Evolutionary conservation across 1,140 invertebrate genomes (phyloP), one percentile per base, ranked within the genome.

Genomic region (Radopholus similis): DNA sequence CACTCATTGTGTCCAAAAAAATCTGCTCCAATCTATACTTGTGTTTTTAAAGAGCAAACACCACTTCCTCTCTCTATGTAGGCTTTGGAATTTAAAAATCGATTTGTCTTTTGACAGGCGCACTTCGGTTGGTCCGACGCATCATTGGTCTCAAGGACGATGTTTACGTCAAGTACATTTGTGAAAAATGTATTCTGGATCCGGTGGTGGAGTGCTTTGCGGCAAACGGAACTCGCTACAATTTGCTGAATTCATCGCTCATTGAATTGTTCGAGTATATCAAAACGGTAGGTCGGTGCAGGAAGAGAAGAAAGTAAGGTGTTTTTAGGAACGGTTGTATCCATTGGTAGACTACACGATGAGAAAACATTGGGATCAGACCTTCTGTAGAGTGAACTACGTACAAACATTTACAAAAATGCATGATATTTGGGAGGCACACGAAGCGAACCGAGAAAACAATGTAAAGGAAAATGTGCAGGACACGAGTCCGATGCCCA

Each of bases 251-350:
- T 84, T 99, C 95, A 15, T 95, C 96, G 65, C 93, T 98, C 82
- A 88, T 98, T 82, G 96, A 99, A 87, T 88, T 99, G 85, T 99
- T 99, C 87, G 96, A 99, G 85, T 98, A 95, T 85, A 95, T 99
- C 64, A 82, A 82, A 80, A 76, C 49, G 49, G 75, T 75, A 62
- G 18, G 44, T 66, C 18, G 21, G 2, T 30, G 26, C 21, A 21
- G 5, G 8, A 26, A 21, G n/a, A n/a, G n/a, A 55, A 55, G 64
- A 47, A 30, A 15, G 51, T 35, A 4, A 54, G 34, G 32, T 26
- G 35, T 21, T 73, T 82, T 69, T 38, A 79, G 79, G 77, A 83
- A 38, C 64, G 78, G 42, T 64, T 82, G 23, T 38, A 53, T 23
- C 28, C 71, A 9, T 66, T 81, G 13, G 66, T 81, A n/a, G 63